Evolutionary conservation across 2,888 invertebrate species (phyloP).

Genomic region (Callyntrura guangdongensis): DNA sequence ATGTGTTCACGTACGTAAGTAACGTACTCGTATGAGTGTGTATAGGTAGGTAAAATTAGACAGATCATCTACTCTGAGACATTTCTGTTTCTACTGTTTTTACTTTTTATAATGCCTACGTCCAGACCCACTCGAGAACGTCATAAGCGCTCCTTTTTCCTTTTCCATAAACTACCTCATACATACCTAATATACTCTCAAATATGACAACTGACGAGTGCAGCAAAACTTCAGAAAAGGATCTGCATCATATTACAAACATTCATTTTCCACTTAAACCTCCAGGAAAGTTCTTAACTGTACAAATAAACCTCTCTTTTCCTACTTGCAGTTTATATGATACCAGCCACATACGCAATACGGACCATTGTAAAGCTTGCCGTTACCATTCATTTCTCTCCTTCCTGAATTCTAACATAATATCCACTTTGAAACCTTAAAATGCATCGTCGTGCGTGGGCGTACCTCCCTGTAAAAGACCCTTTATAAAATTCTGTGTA

Average conservation of each 20-base stretch:
- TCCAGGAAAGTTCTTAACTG: constrained; percentile 4
- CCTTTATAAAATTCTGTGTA: constrained; percentile 70
- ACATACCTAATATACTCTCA: constrained; percentile 4
- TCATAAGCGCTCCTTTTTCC: too few species aligned
- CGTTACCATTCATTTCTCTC: constrained; percentile 36
- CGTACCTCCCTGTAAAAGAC: constrained; percentile 63
- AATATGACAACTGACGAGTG: constrained; percentile 60
- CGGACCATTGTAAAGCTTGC: not conserved
- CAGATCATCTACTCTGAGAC: too few species aligned
- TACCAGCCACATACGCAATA: constrained; percentile 34
- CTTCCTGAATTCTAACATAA: not conserved
- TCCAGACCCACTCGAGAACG: too few species aligned
- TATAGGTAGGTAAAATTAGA: too few species aligned
- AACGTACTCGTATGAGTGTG: too few species aligned
- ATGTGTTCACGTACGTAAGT: too few species aligned
- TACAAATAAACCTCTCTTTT: constrained; percentile 8
- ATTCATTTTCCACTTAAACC: constrained; percentile 30
- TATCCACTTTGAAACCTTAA: constrained; percentile 8
- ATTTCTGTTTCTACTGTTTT: too few species aligned
- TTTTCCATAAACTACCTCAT: too few species aligned
- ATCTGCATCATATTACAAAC: constrained; percentile 54
- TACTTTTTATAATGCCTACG: not conserved
- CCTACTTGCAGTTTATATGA: not conserved
- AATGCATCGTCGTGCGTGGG: constrained; percentile 64
- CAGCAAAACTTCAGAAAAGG: constrained; percentile 43